Percentiles rank a stretch among this genome's conserved stretches.
These are phyloP conservation scores for Andricus quercusramuli DNA, from an alignment of 2,888 invertebrate species.

Conservation along the genomic window DNA sequence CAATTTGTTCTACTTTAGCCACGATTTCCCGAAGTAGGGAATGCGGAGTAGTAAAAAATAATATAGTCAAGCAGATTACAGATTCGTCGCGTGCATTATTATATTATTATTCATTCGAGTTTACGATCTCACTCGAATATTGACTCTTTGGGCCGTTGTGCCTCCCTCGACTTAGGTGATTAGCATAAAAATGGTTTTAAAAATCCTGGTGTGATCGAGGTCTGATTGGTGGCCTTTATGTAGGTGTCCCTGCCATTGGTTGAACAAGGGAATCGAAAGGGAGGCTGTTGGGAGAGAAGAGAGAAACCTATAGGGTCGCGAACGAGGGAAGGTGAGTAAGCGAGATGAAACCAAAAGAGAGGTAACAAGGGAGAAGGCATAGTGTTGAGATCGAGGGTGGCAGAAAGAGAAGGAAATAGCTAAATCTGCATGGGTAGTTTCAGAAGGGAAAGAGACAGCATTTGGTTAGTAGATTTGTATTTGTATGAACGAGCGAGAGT, in stretches of 20 bases:
- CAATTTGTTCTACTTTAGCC: neutral
- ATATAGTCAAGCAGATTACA: constrained; percentile 8
- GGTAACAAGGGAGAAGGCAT: constrained; percentile 40
- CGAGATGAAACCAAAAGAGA: constrained; percentile 15
- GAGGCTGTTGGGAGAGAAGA: constrained; percentile 40
- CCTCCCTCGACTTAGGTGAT: constrained; percentile 52
- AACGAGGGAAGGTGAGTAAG: neutral
- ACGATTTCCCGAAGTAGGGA: neutral
- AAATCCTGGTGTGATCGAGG: constrained; percentile 53
- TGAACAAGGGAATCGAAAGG: constrained; percentile 51
- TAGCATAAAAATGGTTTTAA: constrained; percentile 71
- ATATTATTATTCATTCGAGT: constrained; percentile 21
- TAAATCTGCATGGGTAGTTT: constrained; percentile 55
- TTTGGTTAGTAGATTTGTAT: constrained; percentile 48
- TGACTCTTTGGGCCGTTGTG: constrained; percentile 44
- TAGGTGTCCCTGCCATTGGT: constrained; percentile 51
- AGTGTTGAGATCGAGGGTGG: constrained; percentile 43
- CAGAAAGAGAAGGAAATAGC: constrained; percentile 23
- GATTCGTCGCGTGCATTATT: neutral
- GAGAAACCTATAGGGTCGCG: constrained; percentile 3
- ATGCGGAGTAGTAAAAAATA: neutral
- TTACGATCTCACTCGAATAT: constrained; percentile 19
- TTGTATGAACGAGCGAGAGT: constrained; percentile 49
- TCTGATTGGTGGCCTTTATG: constrained; percentile 35
- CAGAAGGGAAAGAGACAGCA: constrained; percentile 49